A percentile compares a stretch with the other conserved stretches of the same genome.
Conservation (phyloP, 2,113 vertebrate genomes). For the Silurus asotus region DNA sequence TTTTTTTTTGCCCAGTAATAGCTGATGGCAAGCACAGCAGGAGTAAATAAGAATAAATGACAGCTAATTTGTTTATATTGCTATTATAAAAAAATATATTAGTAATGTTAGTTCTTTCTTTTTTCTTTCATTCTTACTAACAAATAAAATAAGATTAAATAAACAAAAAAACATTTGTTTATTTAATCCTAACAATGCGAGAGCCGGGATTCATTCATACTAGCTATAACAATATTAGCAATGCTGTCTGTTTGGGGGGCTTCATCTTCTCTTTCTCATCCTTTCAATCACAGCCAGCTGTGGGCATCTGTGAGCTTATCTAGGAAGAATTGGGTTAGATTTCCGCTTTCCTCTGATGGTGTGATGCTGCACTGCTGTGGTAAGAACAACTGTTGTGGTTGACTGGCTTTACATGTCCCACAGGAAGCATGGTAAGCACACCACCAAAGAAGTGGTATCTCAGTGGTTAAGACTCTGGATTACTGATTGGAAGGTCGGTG, state of each 20-base stretch:
- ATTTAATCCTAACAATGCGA: neutral
- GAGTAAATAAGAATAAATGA: too few species aligned
- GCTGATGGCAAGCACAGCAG: too few species aligned
- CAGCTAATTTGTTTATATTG: too few species aligned
- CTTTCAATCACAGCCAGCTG: neutral
- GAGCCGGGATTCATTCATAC: neutral
- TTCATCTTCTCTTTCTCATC: neutral
- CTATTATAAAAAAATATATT: too few species aligned
- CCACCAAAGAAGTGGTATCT: too few species aligned
- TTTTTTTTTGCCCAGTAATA: too few species aligned
- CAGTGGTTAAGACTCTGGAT: too few species aligned
- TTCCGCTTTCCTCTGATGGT: neutral
- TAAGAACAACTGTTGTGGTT: neutral
- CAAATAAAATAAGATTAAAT: neutral
- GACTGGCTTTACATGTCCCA: neutral
- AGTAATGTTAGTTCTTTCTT: too few species aligned
- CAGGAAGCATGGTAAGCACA: neutral
- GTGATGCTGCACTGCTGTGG: neutral
- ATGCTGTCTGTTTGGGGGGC: neutral
- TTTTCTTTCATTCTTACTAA: neutral
- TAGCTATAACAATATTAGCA: neutral
- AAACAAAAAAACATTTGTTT: neutral
- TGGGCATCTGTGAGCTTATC: neutral
- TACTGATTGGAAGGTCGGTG: too few species aligned
- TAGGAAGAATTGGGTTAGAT: neutral